phyloP scores from a whole-genome alignment of 2,113 vertebrate genomes.

The Bungarus multicinctus region DNA sequence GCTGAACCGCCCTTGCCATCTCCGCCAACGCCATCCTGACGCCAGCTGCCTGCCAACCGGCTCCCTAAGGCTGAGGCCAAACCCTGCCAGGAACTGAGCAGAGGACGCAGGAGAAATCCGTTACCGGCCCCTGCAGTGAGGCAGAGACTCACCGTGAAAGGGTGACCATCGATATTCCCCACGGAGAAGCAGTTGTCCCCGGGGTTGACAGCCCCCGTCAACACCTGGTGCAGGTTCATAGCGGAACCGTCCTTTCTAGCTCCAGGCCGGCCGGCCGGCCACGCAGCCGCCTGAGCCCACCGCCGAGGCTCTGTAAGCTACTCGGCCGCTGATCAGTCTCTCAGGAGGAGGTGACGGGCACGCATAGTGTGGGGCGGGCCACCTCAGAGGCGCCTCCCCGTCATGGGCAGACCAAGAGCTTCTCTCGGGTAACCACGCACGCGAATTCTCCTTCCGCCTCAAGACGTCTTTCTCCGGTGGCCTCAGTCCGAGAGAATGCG shows the following conservation, averaged over 20 bases:
- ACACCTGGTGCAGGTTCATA: slow-evolving; percentile 97
- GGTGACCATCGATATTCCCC: slow-evolving; percentile 81
- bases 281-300: neutral
- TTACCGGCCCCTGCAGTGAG: neutral
- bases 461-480: neutral
- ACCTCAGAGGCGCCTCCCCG: neutral
- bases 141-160: slow-evolving; percentile 83
- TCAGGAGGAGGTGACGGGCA: neutral
- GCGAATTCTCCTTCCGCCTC: neutral
- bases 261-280: neutral
- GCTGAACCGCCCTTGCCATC: neutral
- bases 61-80: neutral
- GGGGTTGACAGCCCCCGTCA: slow-evolving; percentile 94
- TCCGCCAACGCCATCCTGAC: neutral
- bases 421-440: neutral
- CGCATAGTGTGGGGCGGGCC: neutral
- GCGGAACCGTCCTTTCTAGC: neutral
- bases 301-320: neutral
- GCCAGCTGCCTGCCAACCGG: neutral
- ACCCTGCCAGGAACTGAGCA: neutral
- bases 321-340: neutral
- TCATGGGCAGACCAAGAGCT: neutral
- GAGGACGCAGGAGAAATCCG: neutral
- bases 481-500: neutral
- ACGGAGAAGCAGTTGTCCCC: slow-evolving; percentile 94